Evolutionary conservation across 2,113 vertebrate genomes (phyloP).

Genomic region (Anoura caudifer): DNA sequence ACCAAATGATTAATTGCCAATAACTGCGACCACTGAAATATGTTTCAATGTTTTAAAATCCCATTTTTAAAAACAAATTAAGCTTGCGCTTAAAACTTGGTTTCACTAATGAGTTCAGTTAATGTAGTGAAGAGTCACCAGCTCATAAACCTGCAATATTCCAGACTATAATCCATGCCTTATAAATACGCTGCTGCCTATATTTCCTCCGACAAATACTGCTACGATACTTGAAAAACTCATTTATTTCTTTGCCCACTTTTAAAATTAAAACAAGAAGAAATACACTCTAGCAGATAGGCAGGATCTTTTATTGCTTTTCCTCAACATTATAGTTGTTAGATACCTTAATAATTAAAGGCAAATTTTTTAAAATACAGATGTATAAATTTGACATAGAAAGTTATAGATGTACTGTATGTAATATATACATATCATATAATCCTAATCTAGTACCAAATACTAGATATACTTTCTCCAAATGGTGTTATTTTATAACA

Average conservation of each 20-base stretch:
- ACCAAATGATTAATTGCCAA: slow-evolving; percentile 60
- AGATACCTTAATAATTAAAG: neutral
- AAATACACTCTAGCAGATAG: neutral
- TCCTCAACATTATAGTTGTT: slow-evolving; percentile 41
- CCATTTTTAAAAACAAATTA: slow-evolving; percentile 71
- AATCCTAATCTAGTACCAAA: neutral
- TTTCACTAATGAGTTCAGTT: slow-evolving; percentile 69
- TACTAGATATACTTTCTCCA: neutral
- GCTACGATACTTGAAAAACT: slow-evolving; percentile 14
- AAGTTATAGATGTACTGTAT: neutral
- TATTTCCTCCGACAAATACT: neutral
- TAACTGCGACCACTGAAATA: slow-evolving; percentile 47
- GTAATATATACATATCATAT: neutral
- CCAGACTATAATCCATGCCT: slow-evolving; percentile 31
- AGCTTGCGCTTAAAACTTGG: slow-evolving; percentile 67
- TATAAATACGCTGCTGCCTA: slow-evolving; percentile 18
- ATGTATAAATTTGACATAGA: neutral
- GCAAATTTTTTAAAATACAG: neutral
- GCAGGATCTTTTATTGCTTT: neutral
- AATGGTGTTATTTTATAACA: neutral
- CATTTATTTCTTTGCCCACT: neutral
- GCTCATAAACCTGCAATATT: slow-evolving; percentile 65
- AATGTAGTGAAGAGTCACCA: slow-evolving; percentile 63
- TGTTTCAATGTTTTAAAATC: slow-evolving; percentile 55
- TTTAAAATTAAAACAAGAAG: slow-evolving; percentile 27